Evolutionary conservation across 2,888 invertebrate genomes (phyloP).

Genomic region (Agriopis leucophaearia): DNA sequence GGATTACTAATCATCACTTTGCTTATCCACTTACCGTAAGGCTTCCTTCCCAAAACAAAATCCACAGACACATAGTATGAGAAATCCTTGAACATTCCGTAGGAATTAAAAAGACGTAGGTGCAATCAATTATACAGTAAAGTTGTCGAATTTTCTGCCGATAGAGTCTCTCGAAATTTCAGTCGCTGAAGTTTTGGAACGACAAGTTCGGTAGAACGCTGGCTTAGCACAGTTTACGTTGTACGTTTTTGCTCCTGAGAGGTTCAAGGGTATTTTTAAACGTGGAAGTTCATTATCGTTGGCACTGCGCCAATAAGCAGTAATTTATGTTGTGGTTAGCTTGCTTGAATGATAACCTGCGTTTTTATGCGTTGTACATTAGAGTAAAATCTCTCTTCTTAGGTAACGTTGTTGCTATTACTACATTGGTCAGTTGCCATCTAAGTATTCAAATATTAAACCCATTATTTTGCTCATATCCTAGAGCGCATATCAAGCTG

Average conservation of each 20-base stretch:
- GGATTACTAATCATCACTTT: slow-evolving; percentile 7
- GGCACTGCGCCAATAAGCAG: slow-evolving; percentile 18
- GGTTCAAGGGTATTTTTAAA: slow-evolving; percentile 25
- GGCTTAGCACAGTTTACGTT: slow-evolving; percentile 4
- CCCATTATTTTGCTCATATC: too few relatives aligned
- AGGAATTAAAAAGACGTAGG: background rate
- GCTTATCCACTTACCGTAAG: slow-evolving; percentile 6
- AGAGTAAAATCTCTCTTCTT: background rate
- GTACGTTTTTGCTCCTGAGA: slow-evolving; percentile 16
- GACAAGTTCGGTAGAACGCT: slow-evolving; percentile 8
- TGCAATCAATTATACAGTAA: slow-evolving; percentile 3
- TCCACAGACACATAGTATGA: background rate
- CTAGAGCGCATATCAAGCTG: too few relatives aligned
- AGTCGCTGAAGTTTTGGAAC: slow-evolving; percentile 9
- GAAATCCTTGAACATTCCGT: slow-evolving; percentile 10
- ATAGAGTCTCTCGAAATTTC: slow-evolving; percentile 5
- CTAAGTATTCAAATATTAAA: too few relatives aligned
- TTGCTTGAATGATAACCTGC: background rate
- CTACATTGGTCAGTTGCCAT: background rate
- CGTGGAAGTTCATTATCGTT: slow-evolving; percentile 21
- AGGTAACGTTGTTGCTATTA: too few relatives aligned
- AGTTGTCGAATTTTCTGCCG: background rate
- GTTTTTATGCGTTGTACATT: background rate
- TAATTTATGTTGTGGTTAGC: background rate
- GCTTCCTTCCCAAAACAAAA: slow-evolving; percentile 16